Evolutionary conservation across 2,888 invertebrate species (phyloP).

Genomic region (Andrena marginata): DNA sequence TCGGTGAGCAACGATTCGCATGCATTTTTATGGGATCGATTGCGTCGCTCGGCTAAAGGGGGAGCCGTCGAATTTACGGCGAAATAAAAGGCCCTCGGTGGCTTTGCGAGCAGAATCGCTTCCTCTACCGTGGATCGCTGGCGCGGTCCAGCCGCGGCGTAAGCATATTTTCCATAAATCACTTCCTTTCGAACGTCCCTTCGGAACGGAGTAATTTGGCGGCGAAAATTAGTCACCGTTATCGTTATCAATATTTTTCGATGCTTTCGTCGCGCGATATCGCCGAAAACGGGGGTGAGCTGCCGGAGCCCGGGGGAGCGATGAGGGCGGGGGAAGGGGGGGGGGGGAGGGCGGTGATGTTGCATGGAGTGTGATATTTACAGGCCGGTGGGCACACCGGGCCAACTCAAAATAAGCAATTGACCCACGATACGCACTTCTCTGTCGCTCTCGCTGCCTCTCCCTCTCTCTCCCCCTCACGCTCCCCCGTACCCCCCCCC

Average conservation of each 20-base stretch:
- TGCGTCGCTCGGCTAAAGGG: not conserved
- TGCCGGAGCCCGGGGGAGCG: constrained; percentile 17
- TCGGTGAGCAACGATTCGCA: constrained; percentile 33
- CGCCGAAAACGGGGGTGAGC: constrained; percentile 15
- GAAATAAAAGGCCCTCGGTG: not conserved
- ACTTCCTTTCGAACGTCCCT: constrained; percentile 65
- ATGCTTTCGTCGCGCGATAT: constrained; percentile 67
- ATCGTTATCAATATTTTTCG: constrained; percentile 75
- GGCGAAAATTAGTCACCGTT: constrained; percentile 72
- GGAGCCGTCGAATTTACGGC: not conserved
- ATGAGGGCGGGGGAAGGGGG: not conserved
- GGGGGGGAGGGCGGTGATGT: constrained; percentile 3
- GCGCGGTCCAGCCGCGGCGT: not conserved
- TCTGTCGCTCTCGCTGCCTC: constrained; percentile 40
- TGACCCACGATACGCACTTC: constrained; percentile 76
- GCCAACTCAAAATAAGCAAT: constrained; percentile 82
- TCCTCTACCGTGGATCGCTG: not conserved
- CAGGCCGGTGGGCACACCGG: constrained; percentile 73
- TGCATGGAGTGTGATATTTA: constrained; percentile 73
- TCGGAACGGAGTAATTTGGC: constrained; percentile 69
- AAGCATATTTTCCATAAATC: constrained; percentile 61
- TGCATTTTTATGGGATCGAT: constrained; percentile 50
- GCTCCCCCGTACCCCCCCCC: constrained; percentile 23
- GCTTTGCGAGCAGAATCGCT: not conserved
- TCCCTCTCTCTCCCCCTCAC: constrained; percentile 18